Evolutionary conservation across 2,113 vertebrate species (phyloP), one percentile per base, ranked within the genome.

Genomic region (Sterna hirundo): DNA sequence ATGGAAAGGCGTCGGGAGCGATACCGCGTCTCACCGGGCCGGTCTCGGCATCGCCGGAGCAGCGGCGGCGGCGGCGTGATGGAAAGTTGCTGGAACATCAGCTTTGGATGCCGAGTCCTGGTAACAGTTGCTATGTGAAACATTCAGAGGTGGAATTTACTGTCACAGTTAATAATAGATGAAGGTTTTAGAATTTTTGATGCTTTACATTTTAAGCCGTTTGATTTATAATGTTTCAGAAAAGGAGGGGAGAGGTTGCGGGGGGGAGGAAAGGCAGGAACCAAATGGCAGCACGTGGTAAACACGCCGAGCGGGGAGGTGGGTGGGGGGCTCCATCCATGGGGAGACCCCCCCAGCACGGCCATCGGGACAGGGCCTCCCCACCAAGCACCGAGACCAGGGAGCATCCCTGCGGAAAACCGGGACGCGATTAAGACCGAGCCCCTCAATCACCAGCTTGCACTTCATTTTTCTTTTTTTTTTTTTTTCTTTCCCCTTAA

Each of bases 81-180:
- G 76, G 88, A 86, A 96, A 96, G 93, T 95, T 86, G 93, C 82
- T 78, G 94, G 96, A 97, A 96, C 94, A 97, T 96, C 93, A 96
- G 94, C 91, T 92, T 91, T 2, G 75, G 96, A 93, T 98, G 94
- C 86, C 4, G 88, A 97, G 96, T 97, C 98, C 97, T 98, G 97
- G 98, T 98, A 98, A 98, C 98, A 97, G 98, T 98, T 98, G 98
- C 98, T 98, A 98, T 97, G 98, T 94, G 97, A 98, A 98, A 98
- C 95, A 98, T 97, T 98, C 96, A 55, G 97, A 98, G 98, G 98
- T 98, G 96, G 97, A 97, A 97, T 98, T 98, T 98, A 98, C 98
- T 98, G 98, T 98, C 98, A 98, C 96, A 93, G 97, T 98, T 98
- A 98, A 98, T 98, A 98, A 98, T 98, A 98, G 98, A 98, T 98